Base-by-base conservation (phyloP, 2,113 vertebrate genomes). In the Addax nasomaculatus region DNA sequence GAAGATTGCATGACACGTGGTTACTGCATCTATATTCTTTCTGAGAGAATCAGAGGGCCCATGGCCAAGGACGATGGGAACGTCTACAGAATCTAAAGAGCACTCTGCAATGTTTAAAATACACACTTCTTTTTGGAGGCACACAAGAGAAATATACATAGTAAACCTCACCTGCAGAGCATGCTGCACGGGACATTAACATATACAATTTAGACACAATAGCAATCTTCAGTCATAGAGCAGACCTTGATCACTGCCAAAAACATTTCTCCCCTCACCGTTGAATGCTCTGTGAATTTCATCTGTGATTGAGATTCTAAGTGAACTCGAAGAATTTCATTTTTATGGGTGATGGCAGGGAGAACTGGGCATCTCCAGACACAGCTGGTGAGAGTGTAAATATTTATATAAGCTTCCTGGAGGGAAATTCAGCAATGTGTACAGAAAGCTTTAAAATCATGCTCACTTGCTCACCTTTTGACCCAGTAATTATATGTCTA, bases 131-230 rank as follows among this genome's bases (percentile, higher is more conserved):
- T 81, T n/a, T 8, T 36, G 33, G 19, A 33, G 3, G 19, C 21
- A 51, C 12, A 53, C 2, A 4, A 55, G 88, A 92, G 64, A 90
- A 95, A 80, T 30, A 30, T 0, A 45, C 57, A 88, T 29, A 60
- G 21, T 57, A 76, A 45, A 33, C 19, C 15, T 89, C 70, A 57
- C 60, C 83, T 21, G 36, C 55, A n/a, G 9, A 27, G 43, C 36
- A 16, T 0, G 33, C 3, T 43, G 47, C 76, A 16, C 0, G 19
- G 7, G 29, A 21, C 78, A 67, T 64, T n/a, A 95, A 81, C 97
- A 78, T 67, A 97, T 30, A 58, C 62, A 90, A 19, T 95, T 93
- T 30, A 96, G 64, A 88, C 83, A 86, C 76, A 58, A 79, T 1
- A 86, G 92, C 89, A 84, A 45, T 67, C 83, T 85, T 57, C 45